A percentile compares a stretch with the other conserved stretches of the same genome.
Conservation (phyloP, 2,797 vertebrate species). For the Melanotaenia trifasciata region DNA sequence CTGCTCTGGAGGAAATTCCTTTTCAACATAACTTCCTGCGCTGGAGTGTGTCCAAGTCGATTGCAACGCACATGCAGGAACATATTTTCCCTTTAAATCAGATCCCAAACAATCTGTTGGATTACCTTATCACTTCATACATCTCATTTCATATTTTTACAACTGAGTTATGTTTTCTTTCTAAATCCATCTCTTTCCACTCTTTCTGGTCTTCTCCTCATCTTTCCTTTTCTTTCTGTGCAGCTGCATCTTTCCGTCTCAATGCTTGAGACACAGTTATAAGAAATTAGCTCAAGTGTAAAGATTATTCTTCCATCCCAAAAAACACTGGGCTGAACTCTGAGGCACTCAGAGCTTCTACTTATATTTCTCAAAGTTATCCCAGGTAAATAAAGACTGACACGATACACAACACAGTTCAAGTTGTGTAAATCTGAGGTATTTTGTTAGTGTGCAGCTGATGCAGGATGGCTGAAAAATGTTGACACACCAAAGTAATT, state of each 20-base stretch:
- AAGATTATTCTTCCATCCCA: not conserved
- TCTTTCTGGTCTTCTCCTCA: conserved; percentile 1
- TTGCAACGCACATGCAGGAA: not conserved
- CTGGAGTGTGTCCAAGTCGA: conserved; percentile 29
- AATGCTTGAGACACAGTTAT: conserved; percentile 12
- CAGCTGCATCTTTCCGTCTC: not conserved
- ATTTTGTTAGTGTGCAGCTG: conserved; percentile 12
- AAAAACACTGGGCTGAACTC: conserved; percentile 13
- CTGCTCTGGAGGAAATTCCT: conserved; percentile 67
- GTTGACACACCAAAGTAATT: conserved; percentile 29
- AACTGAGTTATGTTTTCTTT: not conserved
- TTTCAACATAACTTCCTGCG: conserved; percentile 63
- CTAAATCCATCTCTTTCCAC: conserved; percentile 8
- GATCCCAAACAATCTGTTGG: conserved; percentile 28
- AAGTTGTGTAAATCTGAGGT: conserved; percentile 32
- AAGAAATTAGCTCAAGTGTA: conserved; percentile 29
- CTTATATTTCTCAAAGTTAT: conserved; percentile 1
- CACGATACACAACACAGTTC: conserved; percentile 4
- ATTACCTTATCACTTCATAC: conserved; percentile 9
- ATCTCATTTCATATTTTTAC: conserved; percentile 5
- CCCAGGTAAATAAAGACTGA: conserved; percentile 36
- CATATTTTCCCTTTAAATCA: conserved; percentile 16
- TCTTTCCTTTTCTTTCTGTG: conserved; percentile 1
- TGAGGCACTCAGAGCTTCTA: not conserved
- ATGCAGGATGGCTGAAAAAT: conserved; percentile 27